phyloP scores from a whole-genome alignment of 2,888 invertebrate genomes.

The Stramonita haemastoma region DNA sequence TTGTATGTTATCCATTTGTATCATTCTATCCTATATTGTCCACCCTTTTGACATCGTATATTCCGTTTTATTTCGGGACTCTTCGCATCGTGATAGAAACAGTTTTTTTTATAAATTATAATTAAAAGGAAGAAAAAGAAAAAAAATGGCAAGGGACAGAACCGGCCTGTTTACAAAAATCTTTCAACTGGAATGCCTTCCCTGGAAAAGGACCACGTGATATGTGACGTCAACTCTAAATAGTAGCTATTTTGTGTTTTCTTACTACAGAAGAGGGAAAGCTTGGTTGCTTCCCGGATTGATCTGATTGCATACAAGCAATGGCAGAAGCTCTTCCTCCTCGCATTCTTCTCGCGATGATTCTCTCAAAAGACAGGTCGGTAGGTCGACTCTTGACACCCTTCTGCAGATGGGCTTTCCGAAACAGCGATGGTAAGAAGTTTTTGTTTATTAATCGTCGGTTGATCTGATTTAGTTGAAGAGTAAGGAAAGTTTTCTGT shows the following conservation, averaged over 20 bases:
- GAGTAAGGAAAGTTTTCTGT: neutral
- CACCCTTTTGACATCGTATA: neutral
- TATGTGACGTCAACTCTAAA: too few relatives aligned
- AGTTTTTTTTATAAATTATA: too few relatives aligned
- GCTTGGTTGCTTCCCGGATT: neutral
- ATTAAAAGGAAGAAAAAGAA: too few relatives aligned
- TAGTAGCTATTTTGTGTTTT: neutral
- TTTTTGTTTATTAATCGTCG: neutral
- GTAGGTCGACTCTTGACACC: slow-evolving; percentile 83
- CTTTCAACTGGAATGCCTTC: neutral
- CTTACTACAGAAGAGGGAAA: neutral
- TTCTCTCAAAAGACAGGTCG: slow-evolving; percentile 55
- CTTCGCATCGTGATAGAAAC: neutral
- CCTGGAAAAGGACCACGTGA: neutral
- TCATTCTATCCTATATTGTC: neutral
- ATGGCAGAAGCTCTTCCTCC: slow-evolving; percentile 50
- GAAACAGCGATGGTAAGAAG: slow-evolving; percentile 88
- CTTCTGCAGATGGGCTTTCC: slow-evolving; percentile 93
- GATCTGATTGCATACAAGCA: neutral
- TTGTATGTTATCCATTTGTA: neutral
- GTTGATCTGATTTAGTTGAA: neutral
- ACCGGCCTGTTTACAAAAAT: neutral
- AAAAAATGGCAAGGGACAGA: neutral
- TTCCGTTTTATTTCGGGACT: neutral
- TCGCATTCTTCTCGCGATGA: slow-evolving; percentile 49